A percentile compares a stretch with the other conserved stretches of the same genome.
phyloP scores from a whole-genome alignment of 92 coral and sea anemone species.

The Epizoanthus rinbou region DNA sequence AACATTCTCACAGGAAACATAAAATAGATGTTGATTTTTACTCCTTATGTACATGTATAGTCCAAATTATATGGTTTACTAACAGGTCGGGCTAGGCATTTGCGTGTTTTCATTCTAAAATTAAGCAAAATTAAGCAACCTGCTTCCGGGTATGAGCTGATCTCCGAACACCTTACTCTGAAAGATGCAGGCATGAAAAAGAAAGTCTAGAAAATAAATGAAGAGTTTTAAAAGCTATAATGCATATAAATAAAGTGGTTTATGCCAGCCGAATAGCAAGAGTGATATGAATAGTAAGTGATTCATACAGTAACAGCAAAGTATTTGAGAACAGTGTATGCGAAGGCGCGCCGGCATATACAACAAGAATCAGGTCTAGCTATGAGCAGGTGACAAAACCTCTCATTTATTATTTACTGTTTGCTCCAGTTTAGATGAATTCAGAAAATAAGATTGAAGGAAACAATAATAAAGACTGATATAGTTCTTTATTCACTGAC shows the following conservation, averaged over 20 bases:
- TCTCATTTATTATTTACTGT: constrained; percentile 30
- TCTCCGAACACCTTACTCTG: constrained; percentile 10
- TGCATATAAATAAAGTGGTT: neutral
- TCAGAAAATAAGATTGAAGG: constrained; percentile 37
- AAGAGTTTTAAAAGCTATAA: neutral
- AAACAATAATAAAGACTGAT: constrained; percentile 26
- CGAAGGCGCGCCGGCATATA: neutral
- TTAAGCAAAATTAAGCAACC: constrained; percentile 16
- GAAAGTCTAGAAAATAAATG: neutral
- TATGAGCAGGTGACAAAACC: constrained; percentile 39
- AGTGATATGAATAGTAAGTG: neutral
- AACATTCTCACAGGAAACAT: constrained; percentile 38
- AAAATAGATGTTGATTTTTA: constrained; percentile 17
- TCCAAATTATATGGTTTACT: constrained; percentile 3
- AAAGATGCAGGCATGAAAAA: too few relatives aligned
- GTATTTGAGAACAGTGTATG: too few relatives aligned
- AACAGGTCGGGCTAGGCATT: constrained; percentile 15
- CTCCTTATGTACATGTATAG: constrained; percentile 16
- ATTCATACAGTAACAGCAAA: too few relatives aligned
- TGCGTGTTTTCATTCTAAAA: constrained; percentile 22
- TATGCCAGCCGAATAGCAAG: neutral
- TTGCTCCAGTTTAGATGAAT: constrained; percentile 33
- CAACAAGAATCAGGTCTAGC: neutral
- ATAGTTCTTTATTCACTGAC: constrained; percentile 1
- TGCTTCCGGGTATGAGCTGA: neutral